Conservation (phyloP, 1,140 invertebrate species). For the Delia radicum region DNA sequence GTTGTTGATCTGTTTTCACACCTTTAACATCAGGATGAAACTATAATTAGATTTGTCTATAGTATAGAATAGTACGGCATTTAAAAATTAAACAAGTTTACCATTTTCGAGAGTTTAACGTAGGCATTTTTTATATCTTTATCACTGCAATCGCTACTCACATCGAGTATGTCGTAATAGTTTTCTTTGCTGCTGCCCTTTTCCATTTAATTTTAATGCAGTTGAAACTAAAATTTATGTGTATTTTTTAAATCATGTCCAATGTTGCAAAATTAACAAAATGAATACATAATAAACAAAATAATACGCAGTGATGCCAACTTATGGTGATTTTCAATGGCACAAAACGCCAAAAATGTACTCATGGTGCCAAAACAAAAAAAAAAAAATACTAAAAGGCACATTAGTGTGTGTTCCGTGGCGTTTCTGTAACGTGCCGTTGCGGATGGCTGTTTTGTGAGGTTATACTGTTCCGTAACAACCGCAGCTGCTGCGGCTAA, state of each 20-base stretch:
- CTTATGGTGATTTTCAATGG: too few species aligned
- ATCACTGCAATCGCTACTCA: constrained; percentile 58
- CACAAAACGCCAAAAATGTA: too few species aligned
- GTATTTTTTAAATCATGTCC: neutral
- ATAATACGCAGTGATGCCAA: neutral
- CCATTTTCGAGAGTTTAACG: constrained; percentile 62
- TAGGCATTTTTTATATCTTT: constrained; percentile 63
- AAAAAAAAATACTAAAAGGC: too few species aligned
- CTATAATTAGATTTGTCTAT: constrained; percentile 25
- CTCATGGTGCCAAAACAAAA: too few species aligned
- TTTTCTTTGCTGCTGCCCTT: constrained; percentile 38
- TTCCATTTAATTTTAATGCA: neutral
- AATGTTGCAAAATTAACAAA: neutral
- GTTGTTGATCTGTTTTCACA: constrained; percentile 57
- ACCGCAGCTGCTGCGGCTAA: too few species aligned
- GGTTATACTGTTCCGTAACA: too few species aligned
- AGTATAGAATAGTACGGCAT: neutral
- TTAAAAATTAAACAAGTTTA: too few species aligned
- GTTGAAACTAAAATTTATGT: neutral
- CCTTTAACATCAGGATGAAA: constrained; percentile 66
- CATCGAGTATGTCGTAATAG: constrained; percentile 61
- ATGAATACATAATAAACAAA: neutral
- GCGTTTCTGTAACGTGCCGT: too few species aligned
- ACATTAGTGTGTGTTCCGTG: too few species aligned
- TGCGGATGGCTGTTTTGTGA: too few species aligned